Percentiles rank a stretch among this genome's conserved stretches.
Evolutionary conservation across 2,113 vertebrate genomes (phyloP).

Genomic region (Eptesicus fuscus): DNA sequence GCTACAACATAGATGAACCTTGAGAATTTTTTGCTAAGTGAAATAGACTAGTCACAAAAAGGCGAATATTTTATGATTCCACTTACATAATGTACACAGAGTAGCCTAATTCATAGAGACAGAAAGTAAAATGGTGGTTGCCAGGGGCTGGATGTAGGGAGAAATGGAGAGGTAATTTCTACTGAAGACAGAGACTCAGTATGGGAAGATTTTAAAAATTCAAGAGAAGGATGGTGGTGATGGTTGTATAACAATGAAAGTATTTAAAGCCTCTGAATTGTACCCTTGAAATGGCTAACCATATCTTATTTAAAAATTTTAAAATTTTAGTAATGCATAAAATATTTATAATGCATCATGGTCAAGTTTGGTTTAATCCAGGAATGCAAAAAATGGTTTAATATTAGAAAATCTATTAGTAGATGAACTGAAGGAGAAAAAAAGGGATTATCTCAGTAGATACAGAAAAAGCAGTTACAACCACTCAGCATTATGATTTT

Average conservation of each 20-base stretch:
- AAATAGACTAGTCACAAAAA: background rate
- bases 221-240: background rate
- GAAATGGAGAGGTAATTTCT: background rate
- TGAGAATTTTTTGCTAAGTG: background rate
- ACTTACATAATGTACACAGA: background rate
- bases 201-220: background rate
- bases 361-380: background rate
- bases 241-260: background rate
- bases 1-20: background rate
- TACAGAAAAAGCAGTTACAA: background rate
- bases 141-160: background rate
- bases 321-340: background rate
- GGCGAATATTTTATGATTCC: background rate
- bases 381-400: background rate
- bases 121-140: background rate
- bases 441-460: background rate
- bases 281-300: background rate
- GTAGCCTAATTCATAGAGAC: background rate
- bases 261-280: background rate
- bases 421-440: background rate
- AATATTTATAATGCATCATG: background rate
- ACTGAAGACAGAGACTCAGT: background rate
- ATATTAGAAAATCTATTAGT: background rate
- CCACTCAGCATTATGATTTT: background rate
- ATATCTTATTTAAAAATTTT: background rate